Evolutionary conservation across 2,888 invertebrate species (phyloP).

Genomic region (Alloplasta piceator): DNA sequence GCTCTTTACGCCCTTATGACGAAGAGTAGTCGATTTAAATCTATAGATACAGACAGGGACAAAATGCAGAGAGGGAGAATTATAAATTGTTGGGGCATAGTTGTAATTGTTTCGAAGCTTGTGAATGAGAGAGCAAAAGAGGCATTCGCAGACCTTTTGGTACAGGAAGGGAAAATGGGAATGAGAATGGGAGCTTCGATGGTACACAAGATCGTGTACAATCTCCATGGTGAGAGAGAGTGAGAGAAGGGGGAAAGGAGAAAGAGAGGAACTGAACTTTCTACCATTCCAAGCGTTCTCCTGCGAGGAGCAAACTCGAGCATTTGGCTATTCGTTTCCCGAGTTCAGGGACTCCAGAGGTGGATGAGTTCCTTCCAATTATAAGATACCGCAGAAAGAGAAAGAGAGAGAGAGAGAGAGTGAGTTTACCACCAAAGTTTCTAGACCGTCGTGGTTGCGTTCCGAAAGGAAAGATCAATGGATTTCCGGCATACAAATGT

Average conservation of each 20-base stretch:
- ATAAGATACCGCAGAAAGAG: constrained; percentile 28
- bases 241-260: no score
- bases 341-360: constrained; percentile 17
- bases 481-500: constrained; percentile 3
- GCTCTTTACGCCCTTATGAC: neutral
- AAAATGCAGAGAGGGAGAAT: constrained; percentile 68
- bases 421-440: constrained; percentile 29
- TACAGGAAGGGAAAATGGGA: neutral
- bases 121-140: constrained; percentile 40
- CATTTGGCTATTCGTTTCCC: constrained; percentile 46
- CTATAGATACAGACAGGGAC: neutral
- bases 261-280: neutral
- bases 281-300: constrained; percentile 44
- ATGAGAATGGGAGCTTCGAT: constrained; percentile 29
- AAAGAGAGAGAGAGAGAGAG: constrained; percentile 6
- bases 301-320: constrained; percentile 33
- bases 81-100: constrained; percentile 80
- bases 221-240: constrained; percentile 19
- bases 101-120: constrained; percentile 77
- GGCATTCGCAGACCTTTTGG: constrained; percentile 8
- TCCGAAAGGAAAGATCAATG: constrained; percentile 16
- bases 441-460: constrained; percentile 29
- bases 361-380: constrained; percentile 37
- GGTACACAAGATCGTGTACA: constrained; percentile 16
- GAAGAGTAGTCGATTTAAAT: neutral